Base-by-base conservation (phyloP, 2,888 invertebrate species). In the Drosophila anomalata region DNA sequence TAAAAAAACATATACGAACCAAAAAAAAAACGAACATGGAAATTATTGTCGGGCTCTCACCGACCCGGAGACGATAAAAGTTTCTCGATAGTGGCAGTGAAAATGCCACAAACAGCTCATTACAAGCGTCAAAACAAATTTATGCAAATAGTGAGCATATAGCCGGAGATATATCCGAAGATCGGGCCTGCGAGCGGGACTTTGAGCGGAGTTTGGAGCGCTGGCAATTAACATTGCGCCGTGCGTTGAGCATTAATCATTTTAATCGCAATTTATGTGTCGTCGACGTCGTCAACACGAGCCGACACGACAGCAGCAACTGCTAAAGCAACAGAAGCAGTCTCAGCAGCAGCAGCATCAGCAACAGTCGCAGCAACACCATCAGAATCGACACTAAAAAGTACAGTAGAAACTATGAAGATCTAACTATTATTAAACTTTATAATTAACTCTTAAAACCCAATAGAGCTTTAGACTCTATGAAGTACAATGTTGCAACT, bases 221-320 rank as follows among this genome's bases (percentile, higher is more conserved):
- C 78, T 75, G 87, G 88, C 90, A 90, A 90, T 90, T 90, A 90
- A 90, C 90, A 90, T 90, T 90, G 84, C 86, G 87, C 88, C 76
- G 87, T 87, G 82, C 87, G 79, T 78, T 88, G 79, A 79, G 81
- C 90, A 90, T 90, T 90, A 90, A 90, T 90, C 90, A 90, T 90
- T 90, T 90, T 90, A 90, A 90, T 90, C 90, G 90, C 90, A 90
- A 90, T 90, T 90, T 87, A 86, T 83, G 81, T 89, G 89, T 88
- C 89, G 76, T 75, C 76, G 76, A 68, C 79, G 78, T 78, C 83
- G 78, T 87, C 87, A 79, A 78, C 87, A 79, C 75, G 73, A 73
- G 67, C 76, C 57, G 74, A 65, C 79, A 75, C 63, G 80, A 74
- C 75, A 77, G 77, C 59, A 39, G 22, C 63, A 50, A 24, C 54